Conservation (phyloP, 2,888 invertebrate genomes). For the Xestia rhomboidea region DNA sequence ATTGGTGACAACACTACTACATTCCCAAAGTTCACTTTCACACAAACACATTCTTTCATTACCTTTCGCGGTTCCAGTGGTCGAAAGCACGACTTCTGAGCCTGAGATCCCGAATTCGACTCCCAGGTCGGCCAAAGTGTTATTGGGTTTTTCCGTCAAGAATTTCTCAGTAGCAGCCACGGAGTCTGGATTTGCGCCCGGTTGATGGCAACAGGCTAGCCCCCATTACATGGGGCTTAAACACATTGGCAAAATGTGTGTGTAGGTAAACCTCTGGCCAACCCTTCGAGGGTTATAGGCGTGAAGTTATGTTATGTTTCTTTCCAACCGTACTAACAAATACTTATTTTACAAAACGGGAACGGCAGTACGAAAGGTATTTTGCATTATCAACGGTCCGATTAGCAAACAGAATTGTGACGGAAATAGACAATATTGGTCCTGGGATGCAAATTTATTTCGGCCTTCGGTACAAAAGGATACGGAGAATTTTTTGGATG, state of each 20-base stretch:
- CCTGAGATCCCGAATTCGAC: too few species aligned
- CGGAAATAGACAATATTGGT: constrained; percentile 64
- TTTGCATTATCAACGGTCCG: constrained; percentile 69
- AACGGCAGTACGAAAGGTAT: constrained; percentile 43
- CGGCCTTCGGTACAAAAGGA: constrained; percentile 42
- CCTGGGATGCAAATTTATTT: constrained; percentile 70
- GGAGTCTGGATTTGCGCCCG: too few species aligned
- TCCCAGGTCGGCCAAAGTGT: too few species aligned
- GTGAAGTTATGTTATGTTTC: too few species aligned
- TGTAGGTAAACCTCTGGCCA: too few species aligned
- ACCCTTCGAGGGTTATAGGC: too few species aligned
- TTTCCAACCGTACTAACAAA: not conserved
- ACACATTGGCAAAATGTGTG: too few species aligned
- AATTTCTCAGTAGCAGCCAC: too few species aligned
- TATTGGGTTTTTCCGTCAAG: too few species aligned
- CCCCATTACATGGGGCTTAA: too few species aligned
- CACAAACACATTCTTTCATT: not conserved
- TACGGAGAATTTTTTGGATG: constrained; percentile 2
- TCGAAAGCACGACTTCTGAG: too few species aligned
- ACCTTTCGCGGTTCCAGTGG: not conserved
- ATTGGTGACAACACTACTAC: not conserved
- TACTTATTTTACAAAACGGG: constrained; percentile 3
- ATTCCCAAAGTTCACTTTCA: not conserved
- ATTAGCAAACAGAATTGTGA: constrained; percentile 69
- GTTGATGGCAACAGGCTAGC: too few species aligned